Evolutionary conservation across 2,888 invertebrate genomes (phyloP), one percentile per base, ranked within the genome.

Genomic region (Sesia apiformis): DNA sequence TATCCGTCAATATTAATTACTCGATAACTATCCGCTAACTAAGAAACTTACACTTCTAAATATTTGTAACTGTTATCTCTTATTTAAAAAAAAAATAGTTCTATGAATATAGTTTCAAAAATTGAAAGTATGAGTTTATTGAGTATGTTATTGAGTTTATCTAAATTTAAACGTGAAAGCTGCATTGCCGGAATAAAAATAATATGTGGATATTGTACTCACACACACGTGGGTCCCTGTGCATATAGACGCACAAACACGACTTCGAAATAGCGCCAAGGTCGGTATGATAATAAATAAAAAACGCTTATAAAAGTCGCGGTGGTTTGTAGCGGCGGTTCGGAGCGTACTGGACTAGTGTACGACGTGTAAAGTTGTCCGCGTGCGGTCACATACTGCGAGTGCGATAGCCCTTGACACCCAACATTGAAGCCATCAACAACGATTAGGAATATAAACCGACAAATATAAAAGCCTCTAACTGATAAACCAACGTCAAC

Each of bases 251-350:
- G 63, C 62, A 58, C 65, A 63, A 66, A 63, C 67, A 64, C 64
- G 62, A 65, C 66, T 73, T 78, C 66, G 61, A 81, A 81, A 81
- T 79, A 80, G 74, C 76, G 69, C 64, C 77, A 80, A 82, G 80
- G 81, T 63, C 76, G 66, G 46, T 54, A 57, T 60, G 71, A 70
- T 73, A 70, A 65, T 68, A 62, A 39, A 38, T 38, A 38, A 38
- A 50, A 50, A 50, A 38, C 5, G 8, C 4, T 4, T 50, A 39
- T 4, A 38, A 38, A 38, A 41, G 43, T 52, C 46, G 56, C 54
- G 62, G 62, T 52, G 64, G 61, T 55, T 56, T 56, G 56, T 58
- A 60, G 53, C 53, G 60, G 52, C 55, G 54, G 57, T 57, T 54
- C 56, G 52, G 52, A 51, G 38, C 49, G 41, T 52, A 55, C 8